These are phyloP conservation scores for Hylia prasina DNA, from an alignment of 2,113 vertebrate genomes.

Conservation along the genomic window DNA sequence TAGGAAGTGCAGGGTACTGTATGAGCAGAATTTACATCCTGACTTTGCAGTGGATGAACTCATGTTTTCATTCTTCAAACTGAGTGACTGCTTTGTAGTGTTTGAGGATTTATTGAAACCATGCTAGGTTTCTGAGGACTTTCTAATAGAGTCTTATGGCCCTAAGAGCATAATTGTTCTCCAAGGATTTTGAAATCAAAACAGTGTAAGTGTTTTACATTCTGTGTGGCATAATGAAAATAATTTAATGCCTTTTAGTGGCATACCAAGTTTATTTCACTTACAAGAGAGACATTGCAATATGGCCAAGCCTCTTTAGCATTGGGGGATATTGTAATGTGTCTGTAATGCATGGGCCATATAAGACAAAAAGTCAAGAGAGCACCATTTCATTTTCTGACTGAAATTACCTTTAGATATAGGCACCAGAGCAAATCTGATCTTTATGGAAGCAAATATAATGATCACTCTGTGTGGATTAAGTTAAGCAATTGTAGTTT, in stretches of 20 bases:
- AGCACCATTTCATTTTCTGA: slow-evolving; percentile 56
- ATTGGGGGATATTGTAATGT: slow-evolving; percentile 25
- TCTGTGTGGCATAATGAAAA: slow-evolving; percentile 68
- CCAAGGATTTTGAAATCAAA: slow-evolving; percentile 70
- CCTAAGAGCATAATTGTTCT: slow-evolving; percentile 64
- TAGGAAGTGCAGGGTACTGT: not conserved
- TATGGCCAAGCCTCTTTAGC: slow-evolving; percentile 47
- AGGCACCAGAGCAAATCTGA: slow-evolving; percentile 47
- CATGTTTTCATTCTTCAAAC: slow-evolving; percentile 64
- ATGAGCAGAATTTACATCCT: slow-evolving; percentile 34
- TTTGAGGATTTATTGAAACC: slow-evolving; percentile 69
- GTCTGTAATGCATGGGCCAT: slow-evolving; percentile 32
- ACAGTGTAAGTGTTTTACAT: slow-evolving; percentile 69
- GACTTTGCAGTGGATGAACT: slow-evolving; percentile 55
- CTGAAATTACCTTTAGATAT: slow-evolving; percentile 60
- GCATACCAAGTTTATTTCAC: slow-evolving; percentile 62
- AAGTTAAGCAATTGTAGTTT: slow-evolving; percentile 39
- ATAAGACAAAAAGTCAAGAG: slow-evolving; percentile 62
- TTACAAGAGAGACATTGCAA: not conserved
- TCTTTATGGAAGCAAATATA: slow-evolving; percentile 7
- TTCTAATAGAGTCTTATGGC: slow-evolving; percentile 63
- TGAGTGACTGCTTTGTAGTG: slow-evolving; percentile 61
- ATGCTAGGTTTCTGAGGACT: slow-evolving; percentile 65
- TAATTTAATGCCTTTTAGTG: slow-evolving; percentile 70
- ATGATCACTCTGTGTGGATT: slow-evolving; percentile 28